These are phyloP conservation scores for Calyptomena viridis DNA, from an alignment of 2,113 vertebrate species.

Conservation along the genomic window DNA sequence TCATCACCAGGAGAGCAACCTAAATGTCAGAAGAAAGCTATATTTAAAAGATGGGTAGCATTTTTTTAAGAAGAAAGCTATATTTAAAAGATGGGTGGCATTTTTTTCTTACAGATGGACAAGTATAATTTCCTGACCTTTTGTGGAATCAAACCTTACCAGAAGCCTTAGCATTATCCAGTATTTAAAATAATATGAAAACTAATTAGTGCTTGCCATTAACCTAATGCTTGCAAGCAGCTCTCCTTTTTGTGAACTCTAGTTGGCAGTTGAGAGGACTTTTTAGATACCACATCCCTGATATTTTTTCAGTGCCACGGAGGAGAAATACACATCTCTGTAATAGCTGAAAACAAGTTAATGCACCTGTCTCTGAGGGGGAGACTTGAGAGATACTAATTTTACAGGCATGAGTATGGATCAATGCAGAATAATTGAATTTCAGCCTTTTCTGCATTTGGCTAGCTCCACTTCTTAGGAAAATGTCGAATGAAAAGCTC, in stretches of 20 bases:
- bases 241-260: neutral
- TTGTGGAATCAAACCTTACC: neutral
- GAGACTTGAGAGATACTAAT: neutral
- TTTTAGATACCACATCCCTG: neutral
- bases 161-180: neutral
- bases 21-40: neutral
- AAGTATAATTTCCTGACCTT: neutral
- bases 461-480: neutral
- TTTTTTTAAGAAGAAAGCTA: neutral
- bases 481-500: neutral
- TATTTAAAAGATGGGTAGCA: neutral
- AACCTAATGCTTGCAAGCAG: neutral
- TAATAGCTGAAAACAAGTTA: slow-evolving; percentile 5
- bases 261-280: neutral
- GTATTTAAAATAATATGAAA: neutral
- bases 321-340: neutral
- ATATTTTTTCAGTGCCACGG: neutral
- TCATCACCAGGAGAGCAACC: neutral
- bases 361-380: neutral
- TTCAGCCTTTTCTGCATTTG: slow-evolving; percentile 18
- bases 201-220: neutral
- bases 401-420: neutral
- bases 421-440: neutral
- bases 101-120: neutral
- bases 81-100: neutral